phyloP scores from a whole-genome alignment of 2,888 invertebrate species.

The Cosmia pyralina region DNA sequence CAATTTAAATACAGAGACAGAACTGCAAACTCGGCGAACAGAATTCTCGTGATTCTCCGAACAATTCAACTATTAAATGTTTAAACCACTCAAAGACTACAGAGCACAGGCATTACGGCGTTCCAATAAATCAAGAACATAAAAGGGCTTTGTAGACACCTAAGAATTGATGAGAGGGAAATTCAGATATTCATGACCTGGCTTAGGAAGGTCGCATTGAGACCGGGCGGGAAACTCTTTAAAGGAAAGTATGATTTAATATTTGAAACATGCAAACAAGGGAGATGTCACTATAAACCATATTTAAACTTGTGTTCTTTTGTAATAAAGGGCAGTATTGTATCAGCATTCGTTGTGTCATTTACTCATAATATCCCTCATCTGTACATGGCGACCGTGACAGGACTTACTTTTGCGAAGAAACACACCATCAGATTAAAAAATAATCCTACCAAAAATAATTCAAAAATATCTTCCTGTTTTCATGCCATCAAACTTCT shows the following conservation, averaged over 20 bases:
- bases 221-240: neutral
- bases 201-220: conserved; percentile 7
- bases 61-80: conserved; percentile 40
- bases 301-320: too few relatives aligned
- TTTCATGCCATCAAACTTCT: neutral
- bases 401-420: too few relatives aligned
- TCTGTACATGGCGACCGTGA: too few relatives aligned
- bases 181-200: conserved; percentile 43
- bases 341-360: too few relatives aligned
- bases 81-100: conserved; percentile 25
- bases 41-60: conserved; percentile 34
- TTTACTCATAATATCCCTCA: too few relatives aligned
- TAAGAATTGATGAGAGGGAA: conserved; percentile 43
- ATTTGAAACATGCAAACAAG: too few relatives aligned
- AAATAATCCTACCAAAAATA: too few relatives aligned
- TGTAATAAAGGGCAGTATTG: too few relatives aligned
- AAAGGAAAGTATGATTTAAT: neutral
- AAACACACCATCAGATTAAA: neutral
- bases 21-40: neutral
- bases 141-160: conserved; percentile 46
- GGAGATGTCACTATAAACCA: too few relatives aligned
- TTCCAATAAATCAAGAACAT: conserved; percentile 52
- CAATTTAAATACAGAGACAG: conserved; percentile 26
- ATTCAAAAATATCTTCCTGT: neutral
- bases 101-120: conserved; percentile 20